Base-by-base conservation (phyloP, 2,888 invertebrate species). In the Orthonychiurus folsomi region DNA sequence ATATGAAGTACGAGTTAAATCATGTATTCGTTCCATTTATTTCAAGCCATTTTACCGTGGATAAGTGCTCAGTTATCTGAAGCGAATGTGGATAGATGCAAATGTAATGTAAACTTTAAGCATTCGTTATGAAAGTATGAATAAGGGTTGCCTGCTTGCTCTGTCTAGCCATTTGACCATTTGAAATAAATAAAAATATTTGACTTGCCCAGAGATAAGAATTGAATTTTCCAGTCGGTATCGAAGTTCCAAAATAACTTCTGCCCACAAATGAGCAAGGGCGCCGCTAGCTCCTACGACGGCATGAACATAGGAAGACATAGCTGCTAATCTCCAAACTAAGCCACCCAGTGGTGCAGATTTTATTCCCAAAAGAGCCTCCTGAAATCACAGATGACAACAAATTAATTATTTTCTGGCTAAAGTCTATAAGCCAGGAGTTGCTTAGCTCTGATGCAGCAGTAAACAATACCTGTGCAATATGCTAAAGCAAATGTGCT, bases 211-310 rank as follows among this genome's bases (percentile, higher is more conserved):
- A 24, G 89, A 87, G 70, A 94, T 84, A 48, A 80, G 75, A 65
- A 87, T 82, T 60, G 83, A 83, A 73, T 86, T 86, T 74, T 96
- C 94, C 89, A 93, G 93, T 27, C 93, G 81, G 74, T 87, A 88
- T 66, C 94, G 83, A 76, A 97, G 83, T 77, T 94, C 93, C 73
- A 92, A 86, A 0, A 88, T 84, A 75, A 97, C 89, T 76, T 94
- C 93, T 74, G 90, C 88, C 96, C 96, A 97, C 18, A 96, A 76
- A 75, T 95, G 93, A 0, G 91, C 89, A 61, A 93, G 81, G 58
- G 88, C 86, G 56, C 78, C 78, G 0, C 85, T 81, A 3, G 90
- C 85, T 1, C 90, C 90, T 23, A 88, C 84, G 50, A 85, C 86
- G 68, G 87, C 84, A 59, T 86, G 80, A 55, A 87, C 82, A 63